Percentiles rank a stretch among this genome's conserved stretches.
phyloP scores from a whole-genome alignment of 2,113 vertebrate species.

The Stigmatopora nigra region DNA sequence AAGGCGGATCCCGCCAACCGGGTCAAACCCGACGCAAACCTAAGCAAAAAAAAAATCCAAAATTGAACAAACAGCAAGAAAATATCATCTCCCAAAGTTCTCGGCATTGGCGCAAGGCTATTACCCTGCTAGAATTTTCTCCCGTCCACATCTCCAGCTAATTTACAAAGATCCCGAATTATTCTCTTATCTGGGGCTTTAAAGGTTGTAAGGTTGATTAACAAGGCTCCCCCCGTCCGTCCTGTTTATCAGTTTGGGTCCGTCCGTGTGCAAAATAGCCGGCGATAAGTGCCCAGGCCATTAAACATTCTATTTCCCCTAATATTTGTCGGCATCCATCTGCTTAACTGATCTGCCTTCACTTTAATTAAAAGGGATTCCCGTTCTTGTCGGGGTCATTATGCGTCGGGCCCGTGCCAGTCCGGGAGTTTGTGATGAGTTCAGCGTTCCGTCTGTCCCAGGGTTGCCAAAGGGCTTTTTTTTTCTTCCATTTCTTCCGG shows the following conservation, averaged over 20 bases:
- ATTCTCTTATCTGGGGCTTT: conserved; percentile 74
- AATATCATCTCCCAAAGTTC: conserved; percentile 57
- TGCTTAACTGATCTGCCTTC: conserved; percentile 77
- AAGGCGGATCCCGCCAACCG: conserved; percentile 52
- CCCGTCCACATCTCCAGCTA: conserved; percentile 70
- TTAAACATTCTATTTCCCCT: conserved; percentile 74
- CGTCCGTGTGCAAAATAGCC: conserved; percentile 68
- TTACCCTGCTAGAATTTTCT: conserved; percentile 71
- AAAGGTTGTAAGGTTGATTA: conserved; percentile 78
- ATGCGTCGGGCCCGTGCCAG: conserved; percentile 63
- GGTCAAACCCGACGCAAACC: conserved; percentile 64
- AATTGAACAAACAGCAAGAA: conserved; percentile 1
- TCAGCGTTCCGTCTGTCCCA: conserved; percentile 73
- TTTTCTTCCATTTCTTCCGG: conserved; percentile 45
- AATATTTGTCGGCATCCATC: conserved; percentile 77
- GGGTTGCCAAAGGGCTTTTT: conserved; percentile 65
- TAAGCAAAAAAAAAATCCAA: conserved; percentile 28
- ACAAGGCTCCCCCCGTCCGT: conserved; percentile 63
- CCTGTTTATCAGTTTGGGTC: conserved; percentile 75
- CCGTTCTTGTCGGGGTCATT: conserved; percentile 75
- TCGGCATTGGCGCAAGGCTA: conserved; percentile 58
- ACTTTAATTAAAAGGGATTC: conserved; percentile 80
- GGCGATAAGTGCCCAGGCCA: conserved; percentile 73
- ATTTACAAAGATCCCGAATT: conserved; percentile 75
- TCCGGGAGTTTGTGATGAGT: conserved; percentile 74